These are phyloP conservation scores for Cherax destructor DNA, from an alignment of 1,140 invertebrate species.

Conservation along the genomic window DNA sequence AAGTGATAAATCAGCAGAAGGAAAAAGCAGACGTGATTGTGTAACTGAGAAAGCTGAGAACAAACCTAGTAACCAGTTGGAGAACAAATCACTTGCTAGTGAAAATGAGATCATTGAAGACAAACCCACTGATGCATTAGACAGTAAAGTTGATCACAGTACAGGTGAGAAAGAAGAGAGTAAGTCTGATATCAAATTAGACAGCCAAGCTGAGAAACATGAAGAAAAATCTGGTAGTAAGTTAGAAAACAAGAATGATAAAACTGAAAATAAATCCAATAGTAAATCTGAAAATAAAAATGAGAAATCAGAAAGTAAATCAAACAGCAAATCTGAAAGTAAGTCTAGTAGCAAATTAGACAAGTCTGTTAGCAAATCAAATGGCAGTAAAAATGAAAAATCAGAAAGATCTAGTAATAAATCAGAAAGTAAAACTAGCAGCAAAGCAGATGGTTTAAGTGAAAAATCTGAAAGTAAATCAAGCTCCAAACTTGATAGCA, in stretches of 20 bases:
- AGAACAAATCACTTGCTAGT: not conserved
- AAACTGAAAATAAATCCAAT: slow-evolving; percentile 24
- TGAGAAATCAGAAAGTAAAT: not conserved
- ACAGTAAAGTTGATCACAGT: slow-evolving; percentile 20
- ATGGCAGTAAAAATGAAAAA: not conserved
- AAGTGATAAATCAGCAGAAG: slow-evolving; percentile 40
- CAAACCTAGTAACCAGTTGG: not conserved
- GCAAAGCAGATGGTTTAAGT: not conserved
- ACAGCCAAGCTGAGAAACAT: slow-evolving; percentile 18
- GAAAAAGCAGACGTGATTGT: slow-evolving; percentile 39
- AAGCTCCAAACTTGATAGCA: slow-evolving; percentile 1
- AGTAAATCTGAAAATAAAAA: slow-evolving; percentile 2
- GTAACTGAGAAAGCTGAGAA: slow-evolving; percentile 20
- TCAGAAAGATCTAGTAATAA: not conserved
- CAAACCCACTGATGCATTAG: slow-evolving; percentile 1
- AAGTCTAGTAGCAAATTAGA: slow-evolving; percentile 2
- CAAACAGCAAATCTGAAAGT: not conserved
- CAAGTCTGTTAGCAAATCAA: not conserved
- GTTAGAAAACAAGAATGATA: slow-evolving; percentile 34
- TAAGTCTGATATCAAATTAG: slow-evolving; percentile 3
- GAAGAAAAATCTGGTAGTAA: slow-evolving; percentile 24
- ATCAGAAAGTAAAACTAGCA: not conserved
- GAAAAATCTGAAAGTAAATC: not conserved
- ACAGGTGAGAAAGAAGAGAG: not conserved
- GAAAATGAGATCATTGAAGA: slow-evolving; percentile 4